phyloP scores from a whole-genome alignment of 2,113 vertebrate species.

The Natator depressus region DNA sequence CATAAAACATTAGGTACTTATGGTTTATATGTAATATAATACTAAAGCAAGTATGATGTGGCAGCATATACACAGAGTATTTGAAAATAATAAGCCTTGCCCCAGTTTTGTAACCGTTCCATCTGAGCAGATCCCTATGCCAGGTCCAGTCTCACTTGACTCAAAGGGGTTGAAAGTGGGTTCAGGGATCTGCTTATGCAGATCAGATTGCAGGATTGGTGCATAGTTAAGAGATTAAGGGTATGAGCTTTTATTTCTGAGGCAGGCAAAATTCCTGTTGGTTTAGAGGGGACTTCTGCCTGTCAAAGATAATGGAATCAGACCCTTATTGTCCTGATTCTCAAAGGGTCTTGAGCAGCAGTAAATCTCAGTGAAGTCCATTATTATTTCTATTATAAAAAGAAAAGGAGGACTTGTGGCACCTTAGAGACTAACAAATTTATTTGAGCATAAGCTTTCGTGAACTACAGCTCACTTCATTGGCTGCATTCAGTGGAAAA shows the following conservation, averaged over 20 bases:
- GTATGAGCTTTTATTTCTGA: not conserved
- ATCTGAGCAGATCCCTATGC: not conserved
- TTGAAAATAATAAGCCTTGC: slow-evolving; percentile 6
- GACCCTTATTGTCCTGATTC: not conserved
- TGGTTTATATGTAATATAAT: slow-evolving; percentile 4
- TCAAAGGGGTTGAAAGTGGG: not conserved
- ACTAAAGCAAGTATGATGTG: not conserved
- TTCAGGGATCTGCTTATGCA: not conserved
- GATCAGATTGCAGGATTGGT: not conserved
- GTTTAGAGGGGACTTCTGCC: not conserved
- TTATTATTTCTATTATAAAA: not conserved
- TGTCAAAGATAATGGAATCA: not conserved
- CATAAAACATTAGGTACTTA: not conserved
- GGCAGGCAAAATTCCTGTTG: not conserved
- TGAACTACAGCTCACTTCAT: no score
- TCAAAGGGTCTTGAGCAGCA: not conserved
- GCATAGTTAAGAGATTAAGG: not conserved
- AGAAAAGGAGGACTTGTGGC: no score
- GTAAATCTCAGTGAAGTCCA: not conserved
- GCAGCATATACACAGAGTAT: not conserved
- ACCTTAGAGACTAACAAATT: no score
- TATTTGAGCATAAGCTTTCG: no score
- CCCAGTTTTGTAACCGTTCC: not conserved
- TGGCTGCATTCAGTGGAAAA: no score
- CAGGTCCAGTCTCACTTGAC: not conserved